Conservation (phyloP, 2,113 vertebrate species). For the Podocnemis expansa region DNA sequence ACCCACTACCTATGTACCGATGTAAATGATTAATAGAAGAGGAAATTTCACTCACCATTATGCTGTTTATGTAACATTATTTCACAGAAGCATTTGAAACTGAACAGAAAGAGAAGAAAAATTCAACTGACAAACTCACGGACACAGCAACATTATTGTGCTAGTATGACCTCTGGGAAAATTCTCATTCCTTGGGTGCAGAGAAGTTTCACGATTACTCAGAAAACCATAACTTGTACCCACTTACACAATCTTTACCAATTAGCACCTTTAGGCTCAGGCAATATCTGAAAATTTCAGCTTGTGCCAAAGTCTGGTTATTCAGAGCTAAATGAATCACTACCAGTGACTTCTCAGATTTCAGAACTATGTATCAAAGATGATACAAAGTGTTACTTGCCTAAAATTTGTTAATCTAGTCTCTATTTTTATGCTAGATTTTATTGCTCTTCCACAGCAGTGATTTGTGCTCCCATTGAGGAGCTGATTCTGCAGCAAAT, state of each 20-base stretch:
- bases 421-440: conserved; percentile 43
- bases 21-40: neutral
- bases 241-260: neutral
- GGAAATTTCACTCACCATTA: neutral
- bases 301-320: neutral
- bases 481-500: conserved; percentile 34
- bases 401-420: conserved; percentile 5
- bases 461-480: conserved; percentile 7
- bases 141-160: accelerated
- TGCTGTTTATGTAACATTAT: neutral
- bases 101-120: neutral
- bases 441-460: conserved; percentile 46
- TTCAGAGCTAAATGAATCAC: neutral
- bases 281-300: neutral
- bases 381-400: neutral
- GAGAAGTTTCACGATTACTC: neutral
- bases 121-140: neutral
- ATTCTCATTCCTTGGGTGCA: neutral
- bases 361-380: neutral
- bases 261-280: neutral
- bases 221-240: neutral
- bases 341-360: neutral
- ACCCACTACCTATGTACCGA: neutral
- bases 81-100: neutral
- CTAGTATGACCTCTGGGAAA: neutral